phyloP scores from a whole-genome alignment of 1,140 invertebrate genomes.

The Panagrolaimus sp. region DNA sequence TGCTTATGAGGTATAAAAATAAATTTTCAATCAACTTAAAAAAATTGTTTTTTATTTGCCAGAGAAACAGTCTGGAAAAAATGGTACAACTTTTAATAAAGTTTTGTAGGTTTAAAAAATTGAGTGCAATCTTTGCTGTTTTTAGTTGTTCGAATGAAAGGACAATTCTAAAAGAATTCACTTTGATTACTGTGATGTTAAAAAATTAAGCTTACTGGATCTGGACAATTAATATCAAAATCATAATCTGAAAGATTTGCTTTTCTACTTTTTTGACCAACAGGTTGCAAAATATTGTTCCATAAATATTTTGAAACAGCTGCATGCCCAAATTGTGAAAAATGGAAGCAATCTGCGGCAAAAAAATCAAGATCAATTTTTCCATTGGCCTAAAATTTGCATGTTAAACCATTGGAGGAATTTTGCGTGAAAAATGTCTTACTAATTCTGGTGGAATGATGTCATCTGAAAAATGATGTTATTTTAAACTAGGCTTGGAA shows the following conservation, averaged over 20 bases:
- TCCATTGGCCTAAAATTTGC: constrained; percentile 37
- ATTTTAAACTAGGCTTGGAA: too few species aligned
- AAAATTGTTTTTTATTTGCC: too few species aligned
- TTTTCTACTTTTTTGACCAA: constrained; percentile 67
- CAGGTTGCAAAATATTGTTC: constrained; percentile 72
- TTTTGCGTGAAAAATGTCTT: background rate
- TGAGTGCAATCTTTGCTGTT: constrained; percentile 1
- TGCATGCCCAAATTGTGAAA: constrained; percentile 68
- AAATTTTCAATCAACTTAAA: too few species aligned
- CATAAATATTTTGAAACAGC: constrained; percentile 69
- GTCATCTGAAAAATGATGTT: background rate
- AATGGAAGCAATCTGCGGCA: constrained; percentile 71
- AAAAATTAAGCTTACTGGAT: background rate
- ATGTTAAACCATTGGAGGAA: background rate
- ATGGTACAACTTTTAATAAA: background rate
- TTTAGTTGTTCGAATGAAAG: constrained; percentile 11
- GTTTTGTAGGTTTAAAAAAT: background rate
- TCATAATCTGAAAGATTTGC: constrained; percentile 40
- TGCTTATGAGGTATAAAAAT: too few species aligned
- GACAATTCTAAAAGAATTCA: background rate
- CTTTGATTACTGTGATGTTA: too few species aligned
- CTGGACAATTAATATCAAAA: constrained; percentile 33
- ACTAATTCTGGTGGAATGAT: constrained; percentile 30
- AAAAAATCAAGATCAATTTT: constrained; percentile 66
- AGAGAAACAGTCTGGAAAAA: background rate